These are phyloP conservation scores for Epizoanthus ramosus DNA, from an alignment of 92 coral and sea anemone genomes.

Conservation along the genomic window DNA sequence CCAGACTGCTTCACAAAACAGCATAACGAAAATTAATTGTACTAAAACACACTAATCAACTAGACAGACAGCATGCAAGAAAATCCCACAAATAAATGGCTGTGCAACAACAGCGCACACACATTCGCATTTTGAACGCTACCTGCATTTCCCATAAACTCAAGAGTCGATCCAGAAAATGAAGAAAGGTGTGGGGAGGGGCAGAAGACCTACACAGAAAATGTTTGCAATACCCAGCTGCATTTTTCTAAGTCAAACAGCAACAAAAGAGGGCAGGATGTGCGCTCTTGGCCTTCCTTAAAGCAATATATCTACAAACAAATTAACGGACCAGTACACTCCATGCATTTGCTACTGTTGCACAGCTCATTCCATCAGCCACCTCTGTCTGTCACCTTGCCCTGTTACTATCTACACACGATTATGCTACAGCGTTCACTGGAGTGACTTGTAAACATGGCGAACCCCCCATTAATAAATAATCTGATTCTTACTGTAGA, in stretches of 20 bases:
- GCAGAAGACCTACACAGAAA: no score
- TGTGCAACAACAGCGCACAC: conserved; percentile 14
- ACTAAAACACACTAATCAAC: neutral
- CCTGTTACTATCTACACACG: neutral
- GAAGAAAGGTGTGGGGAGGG: no score
- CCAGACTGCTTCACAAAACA: neutral
- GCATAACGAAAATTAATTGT: neutral
- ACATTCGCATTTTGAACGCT: neutral
- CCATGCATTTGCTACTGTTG: neutral
- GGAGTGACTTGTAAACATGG: conserved; percentile 12
- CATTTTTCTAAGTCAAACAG: no score
- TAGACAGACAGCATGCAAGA: conserved; percentile 21
- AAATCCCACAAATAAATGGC: neutral
- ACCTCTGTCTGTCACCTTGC: conserved; percentile 21
- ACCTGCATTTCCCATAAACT: neutral
- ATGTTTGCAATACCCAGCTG: no score
- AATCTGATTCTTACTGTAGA: neutral
- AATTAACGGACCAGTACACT: no score
- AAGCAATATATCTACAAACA: no score
- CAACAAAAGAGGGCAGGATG: no score
- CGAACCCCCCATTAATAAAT: conserved; percentile 7
- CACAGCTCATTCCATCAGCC: neutral
- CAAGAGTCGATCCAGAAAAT: neutral
- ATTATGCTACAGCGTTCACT: neutral
- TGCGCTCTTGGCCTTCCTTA: no score